Evolutionary conservation across 2,797 vertebrate genomes (phyloP), one percentile per base, ranked within the genome.

Genomic region (Gastrophryne carolinensis): DNA sequence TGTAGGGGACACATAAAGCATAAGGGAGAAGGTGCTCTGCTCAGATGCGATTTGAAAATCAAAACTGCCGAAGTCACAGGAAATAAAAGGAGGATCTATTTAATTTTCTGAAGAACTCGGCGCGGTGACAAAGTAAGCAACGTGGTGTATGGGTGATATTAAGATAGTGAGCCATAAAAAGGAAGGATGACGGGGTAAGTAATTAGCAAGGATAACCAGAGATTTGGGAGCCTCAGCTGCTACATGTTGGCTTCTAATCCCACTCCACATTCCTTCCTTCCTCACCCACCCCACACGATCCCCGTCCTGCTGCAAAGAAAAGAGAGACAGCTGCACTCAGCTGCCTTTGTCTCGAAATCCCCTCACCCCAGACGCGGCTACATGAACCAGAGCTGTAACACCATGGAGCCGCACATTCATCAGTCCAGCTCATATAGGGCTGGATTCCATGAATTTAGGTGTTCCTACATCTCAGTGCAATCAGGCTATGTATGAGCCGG

Each of bases 241-340:
- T 77, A 52, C 64, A 52, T 29, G 57, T n/a, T 64, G 39, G n/a
- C 39, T 76, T 62, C 41, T 58, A 64, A 77, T 71, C 70, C 75
- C 74, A 52, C 44, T 34, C 57, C 49, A 30, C 66, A 63, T 77
- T 63, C 66, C 49, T 77, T 35, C 50, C 50, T 77, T 71, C 49
- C 35, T 56, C 39, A 12, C 49, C 49, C 66, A 17, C 57, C 65
- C 57, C 19, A 30, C 29, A 52, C 49, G 49, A 49, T n/a, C 71
- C 50, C 64, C 67, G 41, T 77, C 67, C 74, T n/a, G 35, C 58
- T 32, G 49, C 74, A 71, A 70, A 57, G 17, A 47, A 47, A 47
- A 54, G 65, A 21, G 26, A 29, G 67, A 77, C 75, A 77, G 75
- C 75, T 77, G 75, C 67, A 57, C 29, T 71, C 75, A 77, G 75